Evolutionary conservation across 2,888 invertebrate genomes (phyloP), one percentile per base, ranked within the genome.

Genomic region (Dicyrtomina minuta): DNA sequence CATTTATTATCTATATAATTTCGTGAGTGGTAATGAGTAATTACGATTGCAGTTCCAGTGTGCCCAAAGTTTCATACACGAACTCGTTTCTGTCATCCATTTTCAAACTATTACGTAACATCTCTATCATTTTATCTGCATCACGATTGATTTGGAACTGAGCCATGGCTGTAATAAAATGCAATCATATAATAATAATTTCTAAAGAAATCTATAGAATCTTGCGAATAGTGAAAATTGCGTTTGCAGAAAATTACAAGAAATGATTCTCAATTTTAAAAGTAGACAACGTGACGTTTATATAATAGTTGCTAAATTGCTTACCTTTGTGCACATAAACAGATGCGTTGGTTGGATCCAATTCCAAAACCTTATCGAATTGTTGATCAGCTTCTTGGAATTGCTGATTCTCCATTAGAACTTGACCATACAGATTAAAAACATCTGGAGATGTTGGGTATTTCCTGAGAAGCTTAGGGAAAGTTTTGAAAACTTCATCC

Each of bases 61-160:
- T 93, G 77, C 93, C 96, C 72, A 96, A 85, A 55, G 96, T 95
- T 84, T 97, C 97, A 82, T 92, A 96, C 10, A 93, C 96, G 84
- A 95, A 90, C 83, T 93, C 92, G 84, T 95, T 96, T 82, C 91
- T 92, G 62, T 91, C 89, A 84, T 97, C 97, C 79, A 93, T 86
- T 80, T 90, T 87, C 75, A 96, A 88, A 1, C 93, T 93, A 81
- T 89, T 87, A 74, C 88, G 88, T 79, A 96, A 90, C 71, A 90
- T 84, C 75, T 87, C 85, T 0, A 92, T 86, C 24, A 93, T 91
- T 79, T 88, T 88, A 13, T 90, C 88, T 72, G 92, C 87, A 80
- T 94, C 90, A 70, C 90, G 90, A 77, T 88, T 90, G 88, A 92
- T 93, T 80, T 94, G 93, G 68, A 96, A 84, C 77, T 89, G 86